Evolutionary conservation across 2,113 vertebrate species (phyloP).

Genomic region (Amphiprion ocellaris): DNA sequence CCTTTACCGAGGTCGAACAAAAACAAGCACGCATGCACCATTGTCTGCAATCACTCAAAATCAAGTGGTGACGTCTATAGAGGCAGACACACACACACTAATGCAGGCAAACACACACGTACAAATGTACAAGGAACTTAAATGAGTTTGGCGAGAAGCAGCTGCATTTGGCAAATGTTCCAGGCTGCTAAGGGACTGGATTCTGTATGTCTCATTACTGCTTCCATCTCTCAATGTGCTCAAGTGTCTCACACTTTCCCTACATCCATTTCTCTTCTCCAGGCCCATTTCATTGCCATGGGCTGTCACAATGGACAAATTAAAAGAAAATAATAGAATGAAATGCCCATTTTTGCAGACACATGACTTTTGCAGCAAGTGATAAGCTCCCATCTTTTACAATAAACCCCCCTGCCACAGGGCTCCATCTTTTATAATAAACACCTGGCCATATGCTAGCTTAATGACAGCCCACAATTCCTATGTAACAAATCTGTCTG

Average conservation of each 20-base stretch:
- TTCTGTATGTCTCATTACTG: conserved; percentile 42
- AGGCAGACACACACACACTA: conserved; percentile 3
- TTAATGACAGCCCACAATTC: conserved; percentile 64
- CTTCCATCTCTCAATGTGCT: conserved; percentile 29
- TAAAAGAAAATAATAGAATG: conserved; percentile 49
- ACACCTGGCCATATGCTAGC: conserved; percentile 58
- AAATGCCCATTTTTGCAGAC: conserved; percentile 10
- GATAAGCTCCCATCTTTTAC: conserved; percentile 38
- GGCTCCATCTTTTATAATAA: conserved; percentile 57
- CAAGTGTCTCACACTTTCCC: conserved; percentile 25
- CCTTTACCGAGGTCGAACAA: conserved; percentile 24
- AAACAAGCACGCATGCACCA: conserved; percentile 5
- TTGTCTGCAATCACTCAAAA: conserved; percentile 19
- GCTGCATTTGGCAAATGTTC: conserved; percentile 36
- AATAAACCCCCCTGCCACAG: conserved; percentile 26
- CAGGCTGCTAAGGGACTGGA: conserved; percentile 41
- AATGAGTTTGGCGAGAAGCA: conserved; percentile 33
- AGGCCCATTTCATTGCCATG: conserved; percentile 28
- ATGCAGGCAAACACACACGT: neutral
- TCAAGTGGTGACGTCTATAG: neutral
- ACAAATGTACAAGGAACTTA: conserved; percentile 8
- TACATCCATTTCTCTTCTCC: conserved; percentile 7
- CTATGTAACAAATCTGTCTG: conserved; percentile 67
- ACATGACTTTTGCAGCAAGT: conserved; percentile 7
- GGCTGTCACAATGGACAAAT: conserved; percentile 39